Percentiles rank a stretch among this genome's conserved stretches.
Evolutionary conservation across 2,797 vertebrate species (phyloP).

Genomic region (Botia almorhae): DNA sequence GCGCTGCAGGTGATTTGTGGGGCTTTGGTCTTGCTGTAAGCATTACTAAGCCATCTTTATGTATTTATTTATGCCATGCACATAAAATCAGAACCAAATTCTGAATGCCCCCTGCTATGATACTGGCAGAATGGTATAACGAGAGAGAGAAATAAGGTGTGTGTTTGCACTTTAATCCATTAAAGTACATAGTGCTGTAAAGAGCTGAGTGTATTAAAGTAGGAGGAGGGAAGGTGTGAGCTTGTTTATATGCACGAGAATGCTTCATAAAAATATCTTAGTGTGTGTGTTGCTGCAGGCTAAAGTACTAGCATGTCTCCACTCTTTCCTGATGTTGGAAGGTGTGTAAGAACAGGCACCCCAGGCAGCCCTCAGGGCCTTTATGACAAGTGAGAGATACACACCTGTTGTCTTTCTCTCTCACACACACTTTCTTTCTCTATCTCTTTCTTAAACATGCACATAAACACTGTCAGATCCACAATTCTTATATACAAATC

Average conservation of each 20-base stretch:
- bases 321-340: slow-evolving; percentile 72
- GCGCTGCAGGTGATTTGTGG: slow-evolving; percentile 69
- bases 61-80: slow-evolving; percentile 73
- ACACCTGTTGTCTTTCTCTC: slow-evolving; percentile 45
- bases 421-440: slow-evolving; percentile 42
- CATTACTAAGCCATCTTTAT: slow-evolving; percentile 73
- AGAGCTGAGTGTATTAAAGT: slow-evolving; percentile 35
- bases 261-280: slow-evolving; percentile 49
- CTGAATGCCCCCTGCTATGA: slow-evolving; percentile 8
- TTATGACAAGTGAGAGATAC: slow-evolving; percentile 61
- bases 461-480: background rate
- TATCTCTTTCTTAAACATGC: background rate
- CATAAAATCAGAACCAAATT: slow-evolving; percentile 66
- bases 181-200: slow-evolving; percentile 27
- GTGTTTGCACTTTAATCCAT: slow-evolving; percentile 6
- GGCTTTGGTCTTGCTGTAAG: slow-evolving; percentile 62
- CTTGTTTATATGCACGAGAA: slow-evolving; percentile 30
- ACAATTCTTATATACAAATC: slow-evolving; percentile 26
- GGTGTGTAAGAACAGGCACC: slow-evolving; percentile 78
- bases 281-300: slow-evolving; percentile 65
- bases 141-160: slow-evolving; percentile 5
- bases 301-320: slow-evolving; percentile 63
- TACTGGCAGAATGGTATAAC: background rate
- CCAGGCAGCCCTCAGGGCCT: slow-evolving; percentile 77
- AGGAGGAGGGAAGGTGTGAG: slow-evolving; percentile 26